phyloP scores from a whole-genome alignment of 2,113 vertebrate species.

The Petaurus breviceps region DNA sequence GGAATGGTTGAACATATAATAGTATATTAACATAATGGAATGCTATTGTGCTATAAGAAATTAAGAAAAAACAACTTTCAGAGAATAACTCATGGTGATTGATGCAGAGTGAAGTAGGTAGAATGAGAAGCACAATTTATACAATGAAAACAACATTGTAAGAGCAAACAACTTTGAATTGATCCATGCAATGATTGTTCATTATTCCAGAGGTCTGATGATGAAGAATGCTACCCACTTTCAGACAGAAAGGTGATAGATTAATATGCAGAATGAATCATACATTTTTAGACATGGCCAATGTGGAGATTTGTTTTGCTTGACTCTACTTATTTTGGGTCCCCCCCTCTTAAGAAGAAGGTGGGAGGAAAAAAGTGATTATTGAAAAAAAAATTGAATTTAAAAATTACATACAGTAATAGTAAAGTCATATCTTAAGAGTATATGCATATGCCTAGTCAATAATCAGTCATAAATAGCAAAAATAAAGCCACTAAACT shows the following conservation, averaged over 20 bases:
- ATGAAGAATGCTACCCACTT: background rate
- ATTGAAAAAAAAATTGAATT: background rate
- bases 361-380: background rate
- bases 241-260: background rate
- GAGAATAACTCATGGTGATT: background rate
- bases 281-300: background rate
- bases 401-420: background rate
- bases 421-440: background rate
- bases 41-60: background rate
- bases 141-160: background rate
- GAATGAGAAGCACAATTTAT: background rate
- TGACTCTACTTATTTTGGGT: background rate
- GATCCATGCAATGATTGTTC: background rate
- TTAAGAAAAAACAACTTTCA: background rate
- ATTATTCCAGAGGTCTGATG: background rate
- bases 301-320: background rate
- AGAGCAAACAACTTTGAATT: background rate
- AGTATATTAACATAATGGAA: background rate
- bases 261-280: background rate
- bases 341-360: background rate
- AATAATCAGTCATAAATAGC: background rate
- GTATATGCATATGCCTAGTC: background rate
- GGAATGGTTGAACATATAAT: background rate
- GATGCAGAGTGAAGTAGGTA: background rate
- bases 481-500: no score